Conservation (phyloP, 2,888 invertebrate species). For the Therioaphis trifolii region DNA sequence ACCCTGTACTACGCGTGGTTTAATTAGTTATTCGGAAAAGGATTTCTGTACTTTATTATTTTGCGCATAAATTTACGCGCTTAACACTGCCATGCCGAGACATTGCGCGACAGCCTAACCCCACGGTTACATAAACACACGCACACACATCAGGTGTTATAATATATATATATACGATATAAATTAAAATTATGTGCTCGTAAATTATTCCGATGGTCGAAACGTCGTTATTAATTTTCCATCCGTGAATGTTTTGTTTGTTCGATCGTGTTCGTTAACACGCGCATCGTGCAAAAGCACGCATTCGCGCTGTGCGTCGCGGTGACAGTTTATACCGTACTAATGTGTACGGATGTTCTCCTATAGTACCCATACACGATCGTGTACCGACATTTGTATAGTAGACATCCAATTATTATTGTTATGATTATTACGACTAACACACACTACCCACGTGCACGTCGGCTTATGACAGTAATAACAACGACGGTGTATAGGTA, state of each 20-base stretch:
- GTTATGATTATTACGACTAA: too few species aligned
- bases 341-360: too few species aligned
- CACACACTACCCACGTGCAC: too few species aligned
- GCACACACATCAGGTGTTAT: not conserved
- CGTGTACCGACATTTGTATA: too few species aligned
- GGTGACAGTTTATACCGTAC: too few species aligned
- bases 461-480: too few species aligned
- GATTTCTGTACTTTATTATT: conserved; percentile 44
- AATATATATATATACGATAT: too few species aligned
- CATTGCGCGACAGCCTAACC: not conserved
- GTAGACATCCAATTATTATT: too few species aligned
- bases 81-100: not conserved
- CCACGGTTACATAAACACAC: not conserved
- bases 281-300: not conserved
- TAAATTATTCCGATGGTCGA: conserved; percentile 36
- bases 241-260: conserved; percentile 13
- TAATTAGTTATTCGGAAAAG: conserved; percentile 34
- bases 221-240: conserved; percentile 43
- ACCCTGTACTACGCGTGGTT: not conserved
- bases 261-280: conserved; percentile 27
- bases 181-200: not conserved
- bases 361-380: too few species aligned
- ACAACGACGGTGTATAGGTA: too few species aligned
- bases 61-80: conserved; percentile 31
- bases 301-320: too few species aligned